Percentiles rank a stretch among this genome's conserved stretches.
phyloP scores from a whole-genome alignment of 2,888 invertebrate genomes.

The Cephonodes hylas region DNA sequence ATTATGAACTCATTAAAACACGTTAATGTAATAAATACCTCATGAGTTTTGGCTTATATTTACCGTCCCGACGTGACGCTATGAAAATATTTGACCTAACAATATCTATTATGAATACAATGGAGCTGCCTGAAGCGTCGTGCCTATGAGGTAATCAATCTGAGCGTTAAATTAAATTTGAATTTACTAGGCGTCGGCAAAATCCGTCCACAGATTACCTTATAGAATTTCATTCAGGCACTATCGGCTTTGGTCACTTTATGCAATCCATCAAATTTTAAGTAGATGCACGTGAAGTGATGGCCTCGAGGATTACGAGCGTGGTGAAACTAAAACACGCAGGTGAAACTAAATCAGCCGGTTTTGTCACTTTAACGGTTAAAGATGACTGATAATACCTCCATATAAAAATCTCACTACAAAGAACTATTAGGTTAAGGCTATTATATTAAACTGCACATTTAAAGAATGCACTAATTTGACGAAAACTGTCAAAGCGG shows the following conservation, averaged over 20 bases:
- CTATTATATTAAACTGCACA: too few relatives aligned
- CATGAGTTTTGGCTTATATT: not conserved
- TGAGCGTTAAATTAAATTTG: conserved; percentile 10
- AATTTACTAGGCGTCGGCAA: not conserved
- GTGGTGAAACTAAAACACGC: too few relatives aligned
- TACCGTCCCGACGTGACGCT: not conserved
- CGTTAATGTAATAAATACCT: not conserved
- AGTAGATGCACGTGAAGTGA: too few relatives aligned
- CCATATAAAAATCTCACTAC: too few relatives aligned
- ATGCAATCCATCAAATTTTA: too few relatives aligned
- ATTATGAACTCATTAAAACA: not conserved
- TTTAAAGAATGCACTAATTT: too few relatives aligned
- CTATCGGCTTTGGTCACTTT: not conserved
- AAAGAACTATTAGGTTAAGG: too few relatives aligned
- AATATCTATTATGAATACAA: conserved; percentile 36
- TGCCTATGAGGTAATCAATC: conserved; percentile 21
- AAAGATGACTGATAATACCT: too few relatives aligned
- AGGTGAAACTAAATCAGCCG: too few relatives aligned
- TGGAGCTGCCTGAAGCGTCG: conserved; percentile 21
- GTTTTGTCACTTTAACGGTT: too few relatives aligned
- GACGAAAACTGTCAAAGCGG: too few relatives aligned
- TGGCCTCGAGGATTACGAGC: too few relatives aligned
- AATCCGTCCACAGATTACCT: not conserved
- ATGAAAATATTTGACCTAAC: conserved; percentile 18
- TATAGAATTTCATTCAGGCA: not conserved